Evolutionary conservation across 37 sponge, comb jelly and placozoan species (phyloP), one percentile per base, ranked within the genome.

Genomic region (Ephydatia muelleri): DNA sequence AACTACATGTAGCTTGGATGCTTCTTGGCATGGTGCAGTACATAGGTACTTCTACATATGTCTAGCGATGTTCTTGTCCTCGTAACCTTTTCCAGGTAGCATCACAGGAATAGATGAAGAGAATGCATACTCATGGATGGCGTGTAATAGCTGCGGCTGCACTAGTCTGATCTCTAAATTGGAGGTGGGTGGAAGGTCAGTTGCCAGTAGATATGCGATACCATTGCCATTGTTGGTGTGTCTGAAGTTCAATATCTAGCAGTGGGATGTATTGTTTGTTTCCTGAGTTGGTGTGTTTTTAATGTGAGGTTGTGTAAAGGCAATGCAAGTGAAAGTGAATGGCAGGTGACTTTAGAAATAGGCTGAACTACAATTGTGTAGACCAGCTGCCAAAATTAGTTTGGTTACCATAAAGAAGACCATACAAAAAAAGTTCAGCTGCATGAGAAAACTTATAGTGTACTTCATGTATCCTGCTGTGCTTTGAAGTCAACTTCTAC

Each of bases 71-170:
- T 57, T 57, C 57, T 11, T 57, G 57, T 57, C 57, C 8, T n/a
- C n/a, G n/a, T n/a, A n/a, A n/a, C n/a, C 21, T 64, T 32, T 31
- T 37, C 43, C 68, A 84, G 84, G 84, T 25, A 21, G 22, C 4
- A 65, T 84, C 22, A 47, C 36, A 31, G 84, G 77, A 19, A 69
- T 84, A 40, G 84, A 84, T 36, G 77, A 84, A 22, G 76, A 75
- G 19, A 76, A 48, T 37, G 84, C 84, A 2, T 84, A 49, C 84
- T 84, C 84, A 27, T 84, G 84, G 84, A 66, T 70, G 22, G 68
- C 31, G 0, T 84, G 84, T 67, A 26, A 76, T 33, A 27, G 9
- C 21, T 84, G 84, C 67, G 77, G 77, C 22, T 37, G 34, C 34
- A 47, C 33, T 8, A n/a, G 76, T 12, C 68, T 84, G 22, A n/a